These are phyloP conservation scores for Aphaenogaster rudis DNA, from an alignment of 1,140 invertebrate species.

Conservation along the genomic window DNA sequence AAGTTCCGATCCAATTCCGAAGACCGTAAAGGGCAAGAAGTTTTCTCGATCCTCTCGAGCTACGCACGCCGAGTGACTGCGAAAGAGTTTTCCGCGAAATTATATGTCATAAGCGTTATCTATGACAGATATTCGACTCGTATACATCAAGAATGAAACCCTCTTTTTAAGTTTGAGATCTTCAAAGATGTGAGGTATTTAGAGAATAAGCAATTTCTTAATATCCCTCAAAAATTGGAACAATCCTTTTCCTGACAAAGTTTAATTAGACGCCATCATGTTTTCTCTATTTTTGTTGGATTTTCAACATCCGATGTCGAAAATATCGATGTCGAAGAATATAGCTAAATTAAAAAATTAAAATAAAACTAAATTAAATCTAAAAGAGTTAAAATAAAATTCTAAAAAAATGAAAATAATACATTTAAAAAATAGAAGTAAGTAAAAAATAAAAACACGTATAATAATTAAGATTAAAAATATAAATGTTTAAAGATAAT, in stretches of 20 bases:
- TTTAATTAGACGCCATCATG: not conserved
- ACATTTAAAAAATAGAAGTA: not conserved
- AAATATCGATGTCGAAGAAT: not conserved
- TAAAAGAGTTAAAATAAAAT: not conserved
- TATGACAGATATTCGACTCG: not conserved
- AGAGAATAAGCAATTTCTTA: not conserved
- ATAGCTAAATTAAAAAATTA: not conserved
- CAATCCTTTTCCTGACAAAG: not conserved
- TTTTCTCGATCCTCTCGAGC: slow-evolving; percentile 1
- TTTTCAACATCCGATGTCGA: not conserved
- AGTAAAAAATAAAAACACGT: not conserved
- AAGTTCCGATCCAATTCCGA: slow-evolving; percentile 41
- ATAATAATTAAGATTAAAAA: not conserved
- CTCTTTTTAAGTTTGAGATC: not conserved
- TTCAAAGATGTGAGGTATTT: not conserved
- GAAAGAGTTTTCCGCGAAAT: slow-evolving; percentile 8
- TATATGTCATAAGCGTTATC: slow-evolving; percentile 10
- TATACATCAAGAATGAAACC: not conserved
- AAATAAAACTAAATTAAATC: not conserved
- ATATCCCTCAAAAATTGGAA: slow-evolving; percentile 7
- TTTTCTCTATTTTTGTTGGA: not conserved
- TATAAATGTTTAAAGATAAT: not conserved
- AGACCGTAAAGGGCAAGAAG: slow-evolving; percentile 11
- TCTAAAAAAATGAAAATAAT: not conserved
- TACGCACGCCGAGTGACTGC: not conserved